Evolutionary conservation across 2,797 vertebrate genomes (phyloP).

Genomic region (Xerus rutilus): DNA sequence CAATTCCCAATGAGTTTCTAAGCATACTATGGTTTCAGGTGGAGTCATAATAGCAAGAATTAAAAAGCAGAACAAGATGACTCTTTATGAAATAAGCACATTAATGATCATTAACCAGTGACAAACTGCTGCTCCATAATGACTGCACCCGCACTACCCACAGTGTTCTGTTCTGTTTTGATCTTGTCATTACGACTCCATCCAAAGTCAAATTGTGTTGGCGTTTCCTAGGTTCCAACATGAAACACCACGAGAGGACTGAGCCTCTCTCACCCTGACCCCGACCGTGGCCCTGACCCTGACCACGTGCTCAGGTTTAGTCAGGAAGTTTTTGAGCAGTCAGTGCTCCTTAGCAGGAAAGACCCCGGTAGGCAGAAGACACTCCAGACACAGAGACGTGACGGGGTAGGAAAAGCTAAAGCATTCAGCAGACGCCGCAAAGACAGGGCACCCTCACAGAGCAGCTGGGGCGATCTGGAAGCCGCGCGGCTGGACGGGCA

Average conservation of each 20-base stretch:
- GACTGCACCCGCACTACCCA: not conserved
- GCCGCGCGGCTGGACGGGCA: not conserved
- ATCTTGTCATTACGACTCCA: not conserved
- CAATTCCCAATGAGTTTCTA: not conserved
- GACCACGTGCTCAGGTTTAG: not conserved
- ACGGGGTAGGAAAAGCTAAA: not conserved
- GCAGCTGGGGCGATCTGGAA: not conserved
- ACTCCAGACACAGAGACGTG: accelerated
- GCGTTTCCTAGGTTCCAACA: not conserved
- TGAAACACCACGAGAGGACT: not conserved
- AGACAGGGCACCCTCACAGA: not conserved
- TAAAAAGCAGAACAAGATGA: not conserved
- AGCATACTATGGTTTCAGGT: not conserved
- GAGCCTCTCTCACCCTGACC: not conserved
- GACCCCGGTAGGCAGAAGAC: not conserved
- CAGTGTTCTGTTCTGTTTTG: not conserved
- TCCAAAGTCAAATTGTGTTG: not conserved
- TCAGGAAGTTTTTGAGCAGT: not conserved
- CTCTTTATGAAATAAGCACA: not conserved
- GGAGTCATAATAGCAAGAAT: not conserved
- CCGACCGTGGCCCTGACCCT: too few species aligned
- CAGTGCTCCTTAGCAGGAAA: not conserved
- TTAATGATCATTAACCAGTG: too few species aligned
- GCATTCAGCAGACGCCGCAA: not conserved
- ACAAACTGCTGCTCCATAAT: not conserved